Percentiles rank a stretch among this genome's conserved stretches.
Evolutionary conservation across 2,113 vertebrate genomes (phyloP).

Genomic region (Arvicanthis niloticus): DNA sequence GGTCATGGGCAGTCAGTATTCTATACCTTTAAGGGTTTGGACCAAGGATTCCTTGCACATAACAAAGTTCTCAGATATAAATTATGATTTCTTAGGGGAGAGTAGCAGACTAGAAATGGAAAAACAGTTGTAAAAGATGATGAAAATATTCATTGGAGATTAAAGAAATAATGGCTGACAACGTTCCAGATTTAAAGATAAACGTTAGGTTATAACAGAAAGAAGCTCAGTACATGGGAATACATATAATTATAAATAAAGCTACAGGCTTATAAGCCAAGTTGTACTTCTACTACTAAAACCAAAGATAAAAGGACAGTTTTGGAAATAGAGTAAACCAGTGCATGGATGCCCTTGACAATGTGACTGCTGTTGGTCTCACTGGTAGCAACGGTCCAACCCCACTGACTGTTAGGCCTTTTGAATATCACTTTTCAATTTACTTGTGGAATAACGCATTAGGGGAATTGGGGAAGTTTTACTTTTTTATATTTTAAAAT

Average conservation of each 20-base stretch:
- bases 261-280: not conserved
- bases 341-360: not conserved
- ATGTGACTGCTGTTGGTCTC: not conserved
- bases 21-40: not conserved
- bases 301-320: not conserved
- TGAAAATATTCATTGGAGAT: not conserved
- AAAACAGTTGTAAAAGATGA: not conserved
- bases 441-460: not conserved
- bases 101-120: not conserved
- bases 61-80: not conserved
- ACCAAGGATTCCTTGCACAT: not conserved
- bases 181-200: not conserved
- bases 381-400: not conserved
- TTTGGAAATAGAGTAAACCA: not conserved
- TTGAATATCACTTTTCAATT: not conserved
- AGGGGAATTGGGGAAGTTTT: not conserved
- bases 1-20: too few species aligned
- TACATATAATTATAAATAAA: not conserved
- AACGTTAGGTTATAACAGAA: not conserved
- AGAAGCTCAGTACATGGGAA: not conserved
- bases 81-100: not conserved
- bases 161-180: not conserved
- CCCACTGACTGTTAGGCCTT: not conserved
- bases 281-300: not conserved
- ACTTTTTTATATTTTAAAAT: not conserved